Percentiles rank a stretch among this genome's conserved stretches.
Conservation (phyloP, 2,888 invertebrate genomes). For the Nomada flava region DNA sequence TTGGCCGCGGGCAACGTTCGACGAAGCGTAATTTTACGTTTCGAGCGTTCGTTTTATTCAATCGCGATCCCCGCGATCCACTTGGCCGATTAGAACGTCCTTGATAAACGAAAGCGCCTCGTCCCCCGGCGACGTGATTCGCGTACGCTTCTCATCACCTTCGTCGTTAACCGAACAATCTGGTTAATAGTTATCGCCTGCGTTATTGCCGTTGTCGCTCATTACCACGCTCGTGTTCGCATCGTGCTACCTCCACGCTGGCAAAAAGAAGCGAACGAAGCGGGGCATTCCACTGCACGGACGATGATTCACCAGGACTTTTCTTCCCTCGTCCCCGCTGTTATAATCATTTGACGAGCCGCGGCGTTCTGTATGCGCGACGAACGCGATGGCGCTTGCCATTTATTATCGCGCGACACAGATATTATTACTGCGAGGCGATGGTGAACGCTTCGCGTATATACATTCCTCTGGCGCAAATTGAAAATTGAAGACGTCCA, state of each 20-base stretch:
- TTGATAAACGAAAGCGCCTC: constrained; percentile 64
- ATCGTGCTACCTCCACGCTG: constrained; percentile 15
- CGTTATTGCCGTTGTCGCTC: constrained; percentile 57
- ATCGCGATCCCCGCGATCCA: constrained; percentile 23
- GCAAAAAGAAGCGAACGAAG: constrained; percentile 36
- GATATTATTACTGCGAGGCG: background rate
- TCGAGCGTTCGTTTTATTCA: constrained; percentile 44
- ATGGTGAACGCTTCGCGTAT: background rate
- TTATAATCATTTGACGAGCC: constrained; percentile 22
- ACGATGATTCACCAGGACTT: constrained; percentile 44
- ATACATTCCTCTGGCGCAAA: background rate
- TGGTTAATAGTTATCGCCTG: constrained; percentile 62
- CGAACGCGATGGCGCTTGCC: constrained; percentile 33
- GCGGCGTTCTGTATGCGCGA: constrained; percentile 15
- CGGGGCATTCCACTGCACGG: constrained; percentile 34
- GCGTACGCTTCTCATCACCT: constrained; percentile 57
- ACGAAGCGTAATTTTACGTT: constrained; percentile 28
- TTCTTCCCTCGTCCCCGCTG: constrained; percentile 12
- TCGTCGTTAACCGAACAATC: constrained; percentile 59
- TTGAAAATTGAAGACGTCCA: constrained; percentile 12
- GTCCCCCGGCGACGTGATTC: constrained; percentile 47
- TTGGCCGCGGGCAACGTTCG: constrained; percentile 21
- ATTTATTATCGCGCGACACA: constrained; percentile 24
- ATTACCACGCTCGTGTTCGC: constrained; percentile 48
- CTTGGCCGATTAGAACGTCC: constrained; percentile 55